Evolutionary conservation across 2,888 invertebrate genomes (phyloP).

Genomic region (Heliconius ismenius): DNA sequence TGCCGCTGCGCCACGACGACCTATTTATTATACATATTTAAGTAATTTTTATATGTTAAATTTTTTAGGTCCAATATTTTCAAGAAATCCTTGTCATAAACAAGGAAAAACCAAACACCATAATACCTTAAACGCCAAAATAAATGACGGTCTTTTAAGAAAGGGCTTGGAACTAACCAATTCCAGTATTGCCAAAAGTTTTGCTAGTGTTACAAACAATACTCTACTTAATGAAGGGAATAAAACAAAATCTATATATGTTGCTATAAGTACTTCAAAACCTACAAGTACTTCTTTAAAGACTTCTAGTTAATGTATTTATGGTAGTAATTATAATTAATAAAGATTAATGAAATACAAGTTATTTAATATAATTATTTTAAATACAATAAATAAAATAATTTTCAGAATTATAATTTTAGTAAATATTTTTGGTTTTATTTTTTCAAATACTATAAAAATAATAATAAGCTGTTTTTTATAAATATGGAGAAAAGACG

Average conservation of each 20-base stretch:
- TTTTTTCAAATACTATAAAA: too few species aligned
- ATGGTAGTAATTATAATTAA: too few species aligned
- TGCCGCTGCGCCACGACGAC: too few species aligned
- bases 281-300: not conserved
- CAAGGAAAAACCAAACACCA: constrained; percentile 24
- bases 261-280: not conserved
- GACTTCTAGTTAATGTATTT: not conserved
- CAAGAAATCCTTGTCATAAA: constrained; percentile 29
- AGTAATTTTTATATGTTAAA: not conserved
- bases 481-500: too few species aligned
- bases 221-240: not conserved
- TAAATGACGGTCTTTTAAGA: constrained; percentile 14
- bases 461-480: too few species aligned
- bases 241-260: not conserved
- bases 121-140: constrained; percentile 1
- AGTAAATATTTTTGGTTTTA: too few species aligned
- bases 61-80: constrained; percentile 29
- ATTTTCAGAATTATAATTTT: too few species aligned
- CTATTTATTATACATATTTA: not conserved
- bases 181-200: not conserved
- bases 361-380: too few species aligned
- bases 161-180: constrained; percentile 21
- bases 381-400: too few species aligned
- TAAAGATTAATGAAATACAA: not conserved
- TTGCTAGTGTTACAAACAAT: not conserved